Conservation (phyloP, 2,113 vertebrate species). For the Aspidoscelis tigris region DNA sequence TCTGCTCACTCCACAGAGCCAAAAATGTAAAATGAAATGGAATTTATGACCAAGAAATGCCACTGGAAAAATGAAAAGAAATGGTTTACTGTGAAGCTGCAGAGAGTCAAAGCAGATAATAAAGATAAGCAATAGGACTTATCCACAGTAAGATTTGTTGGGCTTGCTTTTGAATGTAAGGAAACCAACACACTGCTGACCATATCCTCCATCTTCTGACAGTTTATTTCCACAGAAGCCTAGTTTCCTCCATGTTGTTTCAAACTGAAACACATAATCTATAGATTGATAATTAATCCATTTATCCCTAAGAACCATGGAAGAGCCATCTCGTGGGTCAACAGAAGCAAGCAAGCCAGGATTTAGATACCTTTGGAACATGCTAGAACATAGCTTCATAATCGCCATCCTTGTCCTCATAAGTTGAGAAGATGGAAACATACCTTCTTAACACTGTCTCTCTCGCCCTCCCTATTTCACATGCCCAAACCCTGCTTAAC, state of each 20-base stretch:
- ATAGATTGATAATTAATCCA: background rate
- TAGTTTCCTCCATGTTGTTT: background rate
- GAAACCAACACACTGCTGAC: background rate
- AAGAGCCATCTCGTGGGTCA: no score
- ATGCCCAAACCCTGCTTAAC: no score
- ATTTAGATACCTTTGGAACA: no score
- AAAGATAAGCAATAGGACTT: background rate
- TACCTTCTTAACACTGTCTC: no score
- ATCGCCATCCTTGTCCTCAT: no score
- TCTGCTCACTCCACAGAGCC: constrained; percentile 47
- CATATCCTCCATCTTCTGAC: background rate
- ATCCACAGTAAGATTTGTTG: background rate
- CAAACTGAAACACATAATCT: background rate
- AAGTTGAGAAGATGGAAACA: no score
- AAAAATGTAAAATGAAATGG: constrained; percentile 30
- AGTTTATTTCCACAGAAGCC: background rate
- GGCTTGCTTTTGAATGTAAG: background rate
- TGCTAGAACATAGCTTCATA: no score
- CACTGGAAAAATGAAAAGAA: constrained; percentile 9
- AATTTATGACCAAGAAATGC: constrained; percentile 20
- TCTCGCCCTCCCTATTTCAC: no score
- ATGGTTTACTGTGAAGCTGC: background rate
- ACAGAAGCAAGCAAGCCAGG: no score
- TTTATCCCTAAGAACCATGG: background rate
- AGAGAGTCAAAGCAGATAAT: background rate